These are phyloP conservation scores for Listrodromus nycthemerus DNA, from an alignment of 2,888 invertebrate genomes.

Conservation along the genomic window DNA sequence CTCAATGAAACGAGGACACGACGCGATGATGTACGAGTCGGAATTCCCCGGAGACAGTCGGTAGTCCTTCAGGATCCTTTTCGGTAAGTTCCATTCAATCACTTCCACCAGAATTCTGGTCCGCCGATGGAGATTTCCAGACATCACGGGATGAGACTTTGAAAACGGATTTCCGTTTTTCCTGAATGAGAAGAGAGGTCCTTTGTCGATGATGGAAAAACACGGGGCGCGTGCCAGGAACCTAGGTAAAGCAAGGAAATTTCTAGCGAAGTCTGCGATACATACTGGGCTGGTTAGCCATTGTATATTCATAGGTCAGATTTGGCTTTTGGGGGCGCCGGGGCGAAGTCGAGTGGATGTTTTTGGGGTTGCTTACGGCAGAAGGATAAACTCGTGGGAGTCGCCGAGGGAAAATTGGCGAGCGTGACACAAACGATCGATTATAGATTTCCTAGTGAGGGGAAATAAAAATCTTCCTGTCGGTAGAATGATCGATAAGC, in stretches of 20 bases:
- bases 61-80: slow-evolving; percentile 25
- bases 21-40: slow-evolving; percentile 42
- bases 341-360: slow-evolving; percentile 53
- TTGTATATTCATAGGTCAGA: slow-evolving; percentile 46
- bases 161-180: slow-evolving; percentile 49
- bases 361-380: slow-evolving; percentile 24
- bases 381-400: slow-evolving; percentile 16
- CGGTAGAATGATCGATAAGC: slow-evolving; percentile 27
- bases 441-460: slow-evolving; percentile 42
- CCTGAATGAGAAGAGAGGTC: slow-evolving; percentile 18
- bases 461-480: slow-evolving; percentile 8
- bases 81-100: slow-evolving; percentile 34
- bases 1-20: slow-evolving; percentile 30
- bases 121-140: background rate
- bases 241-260: slow-evolving; percentile 61
- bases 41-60: slow-evolving; percentile 34
- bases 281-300: slow-evolving; percentile 73
- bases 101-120: slow-evolving; percentile 7
- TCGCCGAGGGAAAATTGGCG: background rate
- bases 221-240: slow-evolving; percentile 66
- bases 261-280: slow-evolving; percentile 72
- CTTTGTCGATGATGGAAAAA: slow-evolving; percentile 20
- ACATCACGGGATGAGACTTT: slow-evolving; percentile 9
- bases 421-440: slow-evolving; percentile 51
- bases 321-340: slow-evolving; percentile 58